phyloP scores from a whole-genome alignment of 2,797 vertebrate genomes.

The Steatocranus sp. region DNA sequence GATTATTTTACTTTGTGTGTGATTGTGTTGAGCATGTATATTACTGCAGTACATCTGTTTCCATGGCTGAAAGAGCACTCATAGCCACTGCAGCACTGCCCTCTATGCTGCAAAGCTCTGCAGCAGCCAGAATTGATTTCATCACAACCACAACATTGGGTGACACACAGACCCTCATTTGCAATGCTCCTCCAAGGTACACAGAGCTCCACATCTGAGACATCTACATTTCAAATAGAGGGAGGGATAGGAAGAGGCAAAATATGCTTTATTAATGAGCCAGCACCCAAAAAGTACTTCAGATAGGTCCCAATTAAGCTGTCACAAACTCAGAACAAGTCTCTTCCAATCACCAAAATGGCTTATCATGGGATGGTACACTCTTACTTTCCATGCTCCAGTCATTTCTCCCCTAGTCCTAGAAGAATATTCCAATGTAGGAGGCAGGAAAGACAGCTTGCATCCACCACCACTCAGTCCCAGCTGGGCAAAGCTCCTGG shows the following conservation, averaged over 20 bases:
- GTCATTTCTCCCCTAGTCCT: background rate
- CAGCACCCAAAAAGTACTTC: conserved; percentile 9
- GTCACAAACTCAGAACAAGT: conserved; percentile 14
- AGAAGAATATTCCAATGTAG: conserved; percentile 16
- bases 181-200: conserved; percentile 2
- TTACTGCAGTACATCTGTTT: conserved; percentile 13
- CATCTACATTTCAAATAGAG: conserved; percentile 24
- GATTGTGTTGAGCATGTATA: background rate
- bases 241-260: background rate
- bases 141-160: conserved; percentile 33
- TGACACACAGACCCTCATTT: conserved; percentile 14
- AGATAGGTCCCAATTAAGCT: conserved; percentile 13
- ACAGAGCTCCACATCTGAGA: conserved; percentile 23
- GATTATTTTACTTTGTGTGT: background rate
- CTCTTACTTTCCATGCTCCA: background rate
- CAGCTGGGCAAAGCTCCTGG: conserved; percentile 70
- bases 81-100: conserved; percentile 39
- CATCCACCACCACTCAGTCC: conserved; percentile 40
- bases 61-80: conserved; percentile 9
- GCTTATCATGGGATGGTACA: background rate
- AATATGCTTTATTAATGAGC: conserved; percentile 29
- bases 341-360: background rate
- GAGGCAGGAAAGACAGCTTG: conserved; percentile 50
- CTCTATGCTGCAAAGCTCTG: conserved; percentile 52
- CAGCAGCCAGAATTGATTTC: conserved; percentile 55